These are phyloP conservation scores for Mesoligia furuncula DNA, from an alignment of 2,888 invertebrate genomes.

Conservation along the genomic window DNA sequence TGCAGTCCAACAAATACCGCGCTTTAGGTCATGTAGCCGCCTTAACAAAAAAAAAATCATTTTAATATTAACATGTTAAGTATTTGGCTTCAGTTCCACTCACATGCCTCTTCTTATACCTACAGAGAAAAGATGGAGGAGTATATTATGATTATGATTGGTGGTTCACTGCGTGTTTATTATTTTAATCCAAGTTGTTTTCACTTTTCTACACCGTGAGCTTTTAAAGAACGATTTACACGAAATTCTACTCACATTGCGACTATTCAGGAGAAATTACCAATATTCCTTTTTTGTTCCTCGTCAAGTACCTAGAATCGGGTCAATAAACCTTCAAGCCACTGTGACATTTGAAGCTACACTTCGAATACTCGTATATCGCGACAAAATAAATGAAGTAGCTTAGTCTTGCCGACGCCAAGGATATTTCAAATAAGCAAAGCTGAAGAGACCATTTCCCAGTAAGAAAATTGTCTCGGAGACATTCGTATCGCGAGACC, in stretches of 20 bases:
- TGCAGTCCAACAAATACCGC: too few species aligned
- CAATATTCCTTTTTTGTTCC: background rate
- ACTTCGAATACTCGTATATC: slow-evolving; percentile 30
- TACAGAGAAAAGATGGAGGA: too few species aligned
- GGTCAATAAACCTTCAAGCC: slow-evolving; percentile 33
- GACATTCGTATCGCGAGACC: slow-evolving; percentile 41
- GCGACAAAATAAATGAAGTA: slow-evolving; percentile 46
- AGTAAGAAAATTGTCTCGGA: slow-evolving; percentile 6
- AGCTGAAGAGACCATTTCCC: slow-evolving; percentile 39
- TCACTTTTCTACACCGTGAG: background rate
- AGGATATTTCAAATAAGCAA: slow-evolving; percentile 42
- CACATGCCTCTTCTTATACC: background rate
- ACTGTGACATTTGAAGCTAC: slow-evolving; percentile 24
- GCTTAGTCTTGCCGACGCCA: slow-evolving; percentile 35
- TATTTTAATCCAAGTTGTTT: background rate
- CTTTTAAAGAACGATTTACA: background rate
- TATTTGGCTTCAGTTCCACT: background rate
- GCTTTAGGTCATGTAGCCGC: too few species aligned
- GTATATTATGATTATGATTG: too few species aligned
- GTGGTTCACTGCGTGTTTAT: too few species aligned
- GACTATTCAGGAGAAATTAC: background rate
- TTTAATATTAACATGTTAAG: too few species aligned
- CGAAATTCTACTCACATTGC: background rate
- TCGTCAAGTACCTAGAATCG: slow-evolving; percentile 1
- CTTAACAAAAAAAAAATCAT: too few species aligned